Conservation (phyloP, 2,888 invertebrate genomes). For the Rhamnusium bicolor region DNA sequence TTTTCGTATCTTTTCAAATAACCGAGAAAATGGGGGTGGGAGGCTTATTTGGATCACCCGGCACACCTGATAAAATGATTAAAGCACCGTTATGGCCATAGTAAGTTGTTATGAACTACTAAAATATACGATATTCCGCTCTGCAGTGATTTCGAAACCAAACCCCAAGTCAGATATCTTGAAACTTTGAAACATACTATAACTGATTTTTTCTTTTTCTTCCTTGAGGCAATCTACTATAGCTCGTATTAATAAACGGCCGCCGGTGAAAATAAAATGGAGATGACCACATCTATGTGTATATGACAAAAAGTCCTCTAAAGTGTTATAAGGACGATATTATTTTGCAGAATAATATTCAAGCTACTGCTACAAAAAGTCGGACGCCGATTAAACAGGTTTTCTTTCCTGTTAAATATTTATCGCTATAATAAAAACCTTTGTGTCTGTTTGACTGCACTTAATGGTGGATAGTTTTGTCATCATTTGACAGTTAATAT, state of each 20-base stretch:
- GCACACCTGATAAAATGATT: too few species aligned
- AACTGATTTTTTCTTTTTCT: too few species aligned
- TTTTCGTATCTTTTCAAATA: too few species aligned
- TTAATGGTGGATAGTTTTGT: conserved; percentile 53
- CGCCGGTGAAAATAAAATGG: conserved; percentile 29
- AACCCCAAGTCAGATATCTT: too few species aligned
- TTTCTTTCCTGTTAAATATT: conserved; percentile 51
- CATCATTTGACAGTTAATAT: conserved; percentile 51
- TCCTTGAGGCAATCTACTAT: too few species aligned
- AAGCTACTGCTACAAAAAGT: conserved; percentile 43
- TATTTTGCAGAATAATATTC: conserved; percentile 51
- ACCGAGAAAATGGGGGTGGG: too few species aligned
- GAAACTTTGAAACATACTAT: background rate
- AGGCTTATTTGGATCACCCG: too few species aligned
- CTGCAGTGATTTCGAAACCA: too few species aligned
- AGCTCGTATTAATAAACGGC: conserved; percentile 38
- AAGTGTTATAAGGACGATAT: conserved; percentile 53
- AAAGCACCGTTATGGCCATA: too few species aligned
- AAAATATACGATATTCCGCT: too few species aligned
- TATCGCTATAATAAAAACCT: conserved; percentile 54
- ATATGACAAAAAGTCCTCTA: conserved; percentile 45
- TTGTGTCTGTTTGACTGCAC: conserved; percentile 45
- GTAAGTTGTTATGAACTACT: too few species aligned
- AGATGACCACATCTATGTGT: conserved; percentile 20
- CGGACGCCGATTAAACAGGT: conserved; percentile 51